Conservation (phyloP, 2,888 invertebrate genomes). For the Trichopoda pennipes region DNA sequence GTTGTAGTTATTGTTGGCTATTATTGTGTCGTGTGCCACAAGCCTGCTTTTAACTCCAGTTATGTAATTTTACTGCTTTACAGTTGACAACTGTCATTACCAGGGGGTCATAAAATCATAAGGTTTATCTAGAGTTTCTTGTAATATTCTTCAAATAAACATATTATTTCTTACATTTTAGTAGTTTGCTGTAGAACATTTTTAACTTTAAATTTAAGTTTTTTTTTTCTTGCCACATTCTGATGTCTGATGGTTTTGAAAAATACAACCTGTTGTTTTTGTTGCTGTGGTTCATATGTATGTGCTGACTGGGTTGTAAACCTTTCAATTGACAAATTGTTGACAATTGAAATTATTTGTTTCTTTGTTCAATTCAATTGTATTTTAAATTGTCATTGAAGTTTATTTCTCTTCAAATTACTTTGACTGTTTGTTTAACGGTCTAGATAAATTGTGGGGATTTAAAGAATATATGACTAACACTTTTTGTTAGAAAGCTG, state of each 20-base stretch:
- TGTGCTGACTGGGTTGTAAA: conserved; percentile 27
- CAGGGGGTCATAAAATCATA: conserved; percentile 63
- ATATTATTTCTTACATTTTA: conserved; percentile 5
- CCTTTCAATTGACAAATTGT: conserved; percentile 65
- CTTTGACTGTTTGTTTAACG: conserved; percentile 19
- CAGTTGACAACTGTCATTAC: conserved; percentile 65
- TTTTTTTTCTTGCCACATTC: background rate
- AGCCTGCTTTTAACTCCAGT: conserved; percentile 54
- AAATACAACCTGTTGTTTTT: conserved; percentile 49
- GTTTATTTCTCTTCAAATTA: conserved; percentile 21
- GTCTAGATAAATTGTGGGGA: conserved; percentile 20
- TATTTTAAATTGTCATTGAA: conserved; percentile 19
- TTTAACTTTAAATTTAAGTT: background rate
- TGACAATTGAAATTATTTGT: conserved; percentile 63
- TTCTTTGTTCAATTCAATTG: conserved; percentile 17
- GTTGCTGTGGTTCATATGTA: background rate
- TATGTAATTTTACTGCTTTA: conserved; percentile 63
- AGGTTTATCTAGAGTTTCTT: conserved; percentile 64
- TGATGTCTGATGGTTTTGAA: background rate
- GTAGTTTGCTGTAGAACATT: background rate
- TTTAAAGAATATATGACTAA: conserved; percentile 48
- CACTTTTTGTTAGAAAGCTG: background rate
- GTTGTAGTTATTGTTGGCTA: background rate
- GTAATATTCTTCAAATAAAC: conserved; percentile 33
- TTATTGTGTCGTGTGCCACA: conserved; percentile 64